These are phyloP conservation scores for Brachyrhaphis roseni DNA, from an alignment of 2,797 vertebrate species.

Conservation along the genomic window DNA sequence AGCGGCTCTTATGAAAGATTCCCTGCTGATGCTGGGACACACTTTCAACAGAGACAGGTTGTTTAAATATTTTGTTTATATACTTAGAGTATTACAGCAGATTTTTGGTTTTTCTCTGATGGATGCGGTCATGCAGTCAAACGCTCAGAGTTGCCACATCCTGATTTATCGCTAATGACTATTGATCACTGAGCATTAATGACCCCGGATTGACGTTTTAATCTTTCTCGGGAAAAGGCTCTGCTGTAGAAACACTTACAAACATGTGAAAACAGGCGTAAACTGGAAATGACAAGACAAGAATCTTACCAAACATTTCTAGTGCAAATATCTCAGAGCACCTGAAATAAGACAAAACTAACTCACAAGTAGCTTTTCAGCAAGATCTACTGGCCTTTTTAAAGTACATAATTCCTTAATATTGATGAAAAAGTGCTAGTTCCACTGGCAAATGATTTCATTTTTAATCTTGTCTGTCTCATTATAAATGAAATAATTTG, in stretches of 20 bases:
- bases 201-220: slow-evolving; percentile 41
- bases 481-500: too few relatives aligned
- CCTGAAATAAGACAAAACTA: too few relatives aligned
- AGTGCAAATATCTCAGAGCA: too few relatives aligned
- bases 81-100: slow-evolving; percentile 3
- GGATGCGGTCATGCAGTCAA: slow-evolving; percentile 41
- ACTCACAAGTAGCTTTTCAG: too few relatives aligned
- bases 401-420: too few relatives aligned
- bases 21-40: slow-evolving; percentile 26
- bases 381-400: too few relatives aligned
- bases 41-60: neutral
- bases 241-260: slow-evolving; percentile 17
- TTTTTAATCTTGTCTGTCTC: too few relatives aligned
- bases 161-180: slow-evolving; percentile 55
- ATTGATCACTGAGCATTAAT: slow-evolving; percentile 66
- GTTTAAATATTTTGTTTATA: neutral
- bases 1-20: slow-evolving; percentile 20
- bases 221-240: slow-evolving; percentile 36
- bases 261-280: slow-evolving; percentile 19
- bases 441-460: too few relatives aligned
- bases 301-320: neutral
- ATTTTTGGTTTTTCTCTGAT: slow-evolving; percentile 20
- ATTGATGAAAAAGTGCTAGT: too few relatives aligned
- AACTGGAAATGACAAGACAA: slow-evolving; percentile 10
- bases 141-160: slow-evolving; percentile 17